phyloP scores from a whole-genome alignment of 2,888 invertebrate species.

The Eudemis profundana region DNA sequence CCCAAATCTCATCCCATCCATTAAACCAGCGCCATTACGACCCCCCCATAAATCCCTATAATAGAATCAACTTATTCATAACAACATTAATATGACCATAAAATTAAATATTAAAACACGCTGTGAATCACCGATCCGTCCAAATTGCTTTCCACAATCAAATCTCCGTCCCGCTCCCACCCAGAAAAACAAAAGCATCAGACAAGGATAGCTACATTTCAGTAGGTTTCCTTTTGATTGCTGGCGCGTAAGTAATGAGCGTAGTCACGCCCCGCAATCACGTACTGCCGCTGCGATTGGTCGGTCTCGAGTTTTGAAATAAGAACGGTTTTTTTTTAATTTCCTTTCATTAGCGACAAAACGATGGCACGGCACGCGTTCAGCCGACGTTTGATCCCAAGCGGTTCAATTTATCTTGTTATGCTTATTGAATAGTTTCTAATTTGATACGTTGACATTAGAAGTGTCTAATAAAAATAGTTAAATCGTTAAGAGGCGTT shows the following conservation, averaged over 20 bases:
- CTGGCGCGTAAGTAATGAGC: conserved; percentile 74
- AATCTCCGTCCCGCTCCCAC: conserved; percentile 54
- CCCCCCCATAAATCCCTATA: conserved; percentile 74
- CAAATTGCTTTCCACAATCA: conserved; percentile 64
- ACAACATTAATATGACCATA: conserved; percentile 76
- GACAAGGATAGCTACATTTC: conserved; percentile 56
- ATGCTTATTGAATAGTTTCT: conserved; percentile 37
- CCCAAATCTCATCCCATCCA: conserved; percentile 54
- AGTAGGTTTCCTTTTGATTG: conserved; percentile 45
- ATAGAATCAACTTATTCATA: conserved; percentile 77
- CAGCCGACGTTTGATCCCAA: conserved; percentile 55
- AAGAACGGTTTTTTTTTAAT: conserved; percentile 66
- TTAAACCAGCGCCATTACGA: conserved; percentile 66
- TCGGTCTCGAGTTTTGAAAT: conserved; percentile 73
- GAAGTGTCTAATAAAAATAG: conserved; percentile 14
- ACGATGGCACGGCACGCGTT: conserved; percentile 55
- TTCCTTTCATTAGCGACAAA: conserved; percentile 69
- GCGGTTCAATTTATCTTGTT: conserved; percentile 44
- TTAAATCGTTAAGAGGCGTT: not conserved
- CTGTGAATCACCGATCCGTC: conserved; percentile 67
- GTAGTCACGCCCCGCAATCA: conserved; percentile 81
- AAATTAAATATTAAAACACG: conserved; percentile 81
- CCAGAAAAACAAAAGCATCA: conserved; percentile 36
- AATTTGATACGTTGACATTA: conserved; percentile 35
- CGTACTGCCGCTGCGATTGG: conserved; percentile 69